Conservation (phyloP, 1,140 invertebrate species). For the Caenorhabditis briggsae region DNA sequence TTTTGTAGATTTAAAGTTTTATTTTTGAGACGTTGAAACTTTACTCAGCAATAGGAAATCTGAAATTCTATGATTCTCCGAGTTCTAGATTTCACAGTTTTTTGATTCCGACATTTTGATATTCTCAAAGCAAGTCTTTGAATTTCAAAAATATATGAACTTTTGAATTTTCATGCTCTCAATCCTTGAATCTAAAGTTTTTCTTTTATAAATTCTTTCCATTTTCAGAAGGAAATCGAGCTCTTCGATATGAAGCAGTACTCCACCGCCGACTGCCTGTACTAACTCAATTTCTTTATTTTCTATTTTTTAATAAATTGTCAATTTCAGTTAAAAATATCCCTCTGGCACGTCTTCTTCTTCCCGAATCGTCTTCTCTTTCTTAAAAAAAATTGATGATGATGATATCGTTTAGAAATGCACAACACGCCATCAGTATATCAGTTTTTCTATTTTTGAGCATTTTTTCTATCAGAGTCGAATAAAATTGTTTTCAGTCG, state of each 20-base stretch:
- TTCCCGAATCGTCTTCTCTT: neutral
- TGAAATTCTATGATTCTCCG: too few species aligned
- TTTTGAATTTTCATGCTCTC: too few species aligned
- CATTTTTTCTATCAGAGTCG: too few species aligned
- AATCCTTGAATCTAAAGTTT: too few species aligned
- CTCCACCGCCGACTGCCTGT: conserved; percentile 22
- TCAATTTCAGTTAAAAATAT: neutral
- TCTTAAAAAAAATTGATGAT: neutral
- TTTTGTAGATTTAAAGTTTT: neutral
- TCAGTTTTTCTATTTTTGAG: neutral
- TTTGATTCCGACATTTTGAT: too few species aligned
- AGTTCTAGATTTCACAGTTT: too few species aligned
- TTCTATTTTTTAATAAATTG: neutral
- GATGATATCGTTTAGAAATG: conserved; percentile 10
- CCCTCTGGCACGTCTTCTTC: neutral
- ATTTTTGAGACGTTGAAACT: too few species aligned
- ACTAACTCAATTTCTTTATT: neutral
- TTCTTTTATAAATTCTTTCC: too few species aligned
- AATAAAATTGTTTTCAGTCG: too few species aligned
- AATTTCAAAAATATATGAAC: too few species aligned
- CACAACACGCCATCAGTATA: neutral
- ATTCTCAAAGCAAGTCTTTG: too few species aligned
- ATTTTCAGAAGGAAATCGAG: neutral
- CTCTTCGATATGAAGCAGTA: neutral
- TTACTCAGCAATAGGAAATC: too few species aligned